These are phyloP conservation scores for Trichacis sp. DNA, from an alignment of 2,888 invertebrate genomes.

Conservation along the genomic window DNA sequence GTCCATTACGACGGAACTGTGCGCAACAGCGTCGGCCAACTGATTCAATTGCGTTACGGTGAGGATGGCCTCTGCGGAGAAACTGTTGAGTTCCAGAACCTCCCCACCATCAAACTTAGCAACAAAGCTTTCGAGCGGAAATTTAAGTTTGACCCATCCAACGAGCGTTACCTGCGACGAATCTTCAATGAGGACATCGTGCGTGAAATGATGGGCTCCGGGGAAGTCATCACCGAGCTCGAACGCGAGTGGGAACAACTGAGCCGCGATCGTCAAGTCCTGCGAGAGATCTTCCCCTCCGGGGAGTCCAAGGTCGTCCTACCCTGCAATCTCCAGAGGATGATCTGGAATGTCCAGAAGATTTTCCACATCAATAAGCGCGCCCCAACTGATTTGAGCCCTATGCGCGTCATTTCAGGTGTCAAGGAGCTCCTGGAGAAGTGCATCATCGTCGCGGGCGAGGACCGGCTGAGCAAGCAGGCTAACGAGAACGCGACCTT, in stretches of 20 bases:
- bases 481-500: constrained; percentile 98
- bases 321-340: constrained; percentile 96
- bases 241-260: constrained; percentile 98
- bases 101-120: constrained; percentile 95
- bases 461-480: constrained; percentile 94
- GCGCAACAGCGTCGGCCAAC: constrained; percentile 93
- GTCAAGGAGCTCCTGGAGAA: constrained; percentile 90
- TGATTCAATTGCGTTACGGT: constrained; percentile 96
- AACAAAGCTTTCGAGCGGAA: constrained; percentile 96
- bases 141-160: constrained; percentile 95
- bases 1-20: constrained; percentile 99
- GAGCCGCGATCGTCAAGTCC: constrained; percentile 85
- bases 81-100: constrained; percentile 94
- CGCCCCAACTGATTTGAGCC: constrained; percentile 93
- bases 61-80: constrained; percentile 99
- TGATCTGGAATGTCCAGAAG: constrained; percentile 99
- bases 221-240: constrained; percentile 89
- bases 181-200: constrained; percentile 95
- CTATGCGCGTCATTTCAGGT: constrained; percentile 90
- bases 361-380: constrained; percentile 98
- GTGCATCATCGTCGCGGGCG: constrained; percentile 93
- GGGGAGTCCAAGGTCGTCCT: constrained; percentile 97
- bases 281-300: constrained; percentile 95
- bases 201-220: constrained; percentile 92
- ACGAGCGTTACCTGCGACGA: constrained; percentile 90